Evolutionary conservation across 2,113 vertebrate species (phyloP), one percentile per base, ranked within the genome.

Genomic region (Centropus unirufus): DNA sequence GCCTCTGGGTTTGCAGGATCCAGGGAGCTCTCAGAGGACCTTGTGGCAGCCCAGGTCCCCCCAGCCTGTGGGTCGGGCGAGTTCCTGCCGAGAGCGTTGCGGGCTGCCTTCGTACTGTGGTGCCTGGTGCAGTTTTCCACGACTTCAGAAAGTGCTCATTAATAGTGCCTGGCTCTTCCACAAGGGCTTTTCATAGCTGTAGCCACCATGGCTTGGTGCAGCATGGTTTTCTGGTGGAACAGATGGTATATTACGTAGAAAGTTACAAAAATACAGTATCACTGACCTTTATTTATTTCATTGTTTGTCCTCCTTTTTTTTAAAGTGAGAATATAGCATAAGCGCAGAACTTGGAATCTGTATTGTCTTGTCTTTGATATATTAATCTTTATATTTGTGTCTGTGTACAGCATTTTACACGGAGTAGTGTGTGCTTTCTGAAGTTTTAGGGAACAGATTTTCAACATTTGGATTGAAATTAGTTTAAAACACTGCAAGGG

Each of bases 221-320:
- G 89, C 88, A 34, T 64, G 70, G 54, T 86, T 92, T 95, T 84
- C 75, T 91, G 83, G 83, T 67, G 59, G 89, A 96, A 93, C 93
- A 96, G 95, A 95, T 97, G 95, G 87, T 75, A n/a, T 88, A 95
- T 97, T 92, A 68, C 88, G 62, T 95, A 97, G 92, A 93, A 96
- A 96, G 72, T 85, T 83, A 34, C 64, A 36, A 36, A 36, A 36
- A 36, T 36, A 36, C 36, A 84, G 44, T 95, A 93, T 78, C 92
- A 27, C 68, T 62, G 44, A 8, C 70, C 57, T 81, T 59, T 91
- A 22, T 93, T 94, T 93, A 67, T 90, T 64, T 88, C 1, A 0
- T 32, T 51, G n/a, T 52, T 78, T 27, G 12, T 42, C 22, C 59
- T 8, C 11, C 5, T 30, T 23, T 64, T 40, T 83, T 90, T 90